Conservation (phyloP, 2,797 vertebrate genomes). For the Pipistrellus nathusii region DNA sequence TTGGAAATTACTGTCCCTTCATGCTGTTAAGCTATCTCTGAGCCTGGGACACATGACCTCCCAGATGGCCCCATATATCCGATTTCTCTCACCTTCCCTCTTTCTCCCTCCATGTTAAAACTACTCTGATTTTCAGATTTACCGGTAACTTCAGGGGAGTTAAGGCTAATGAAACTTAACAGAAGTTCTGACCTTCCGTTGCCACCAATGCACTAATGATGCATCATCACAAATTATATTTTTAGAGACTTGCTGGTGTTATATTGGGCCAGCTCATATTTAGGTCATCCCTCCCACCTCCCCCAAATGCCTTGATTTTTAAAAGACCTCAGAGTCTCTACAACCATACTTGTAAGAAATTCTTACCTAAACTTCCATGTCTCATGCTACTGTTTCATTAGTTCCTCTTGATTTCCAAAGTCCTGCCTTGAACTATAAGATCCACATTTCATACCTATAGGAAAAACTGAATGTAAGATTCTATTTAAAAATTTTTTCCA, state of each 20-base stretch:
- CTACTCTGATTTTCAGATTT: slow-evolving; percentile 51
- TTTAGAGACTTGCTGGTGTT: slow-evolving; percentile 65
- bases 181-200: slow-evolving; percentile 34
- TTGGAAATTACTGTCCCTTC: slow-evolving; percentile 57
- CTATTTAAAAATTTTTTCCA: neutral
- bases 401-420: slow-evolving; percentile 37
- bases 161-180: slow-evolving; percentile 50
- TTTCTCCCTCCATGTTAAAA: slow-evolving; percentile 25
- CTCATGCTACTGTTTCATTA: neutral
- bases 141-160: slow-evolving; percentile 49
- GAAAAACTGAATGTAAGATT: neutral
- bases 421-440: neutral
- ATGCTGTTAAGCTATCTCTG: slow-evolving; percentile 34
- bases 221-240: slow-evolving; percentile 41
- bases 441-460: neutral
- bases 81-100: slow-evolving; percentile 26
- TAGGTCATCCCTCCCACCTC: slow-evolving; percentile 30
- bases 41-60: slow-evolving; percentile 24
- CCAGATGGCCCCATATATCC: slow-evolving; percentile 58
- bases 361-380: slow-evolving; percentile 1
- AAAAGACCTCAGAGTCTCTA: slow-evolving; percentile 35
- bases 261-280: slow-evolving; percentile 14
- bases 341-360: slow-evolving; percentile 28
- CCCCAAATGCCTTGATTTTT: slow-evolving; percentile 8
- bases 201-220: slow-evolving; percentile 23